These are phyloP conservation scores for Orthonyx spaldingii DNA, from an alignment of 2,113 vertebrate genomes.

Conservation along the genomic window DNA sequence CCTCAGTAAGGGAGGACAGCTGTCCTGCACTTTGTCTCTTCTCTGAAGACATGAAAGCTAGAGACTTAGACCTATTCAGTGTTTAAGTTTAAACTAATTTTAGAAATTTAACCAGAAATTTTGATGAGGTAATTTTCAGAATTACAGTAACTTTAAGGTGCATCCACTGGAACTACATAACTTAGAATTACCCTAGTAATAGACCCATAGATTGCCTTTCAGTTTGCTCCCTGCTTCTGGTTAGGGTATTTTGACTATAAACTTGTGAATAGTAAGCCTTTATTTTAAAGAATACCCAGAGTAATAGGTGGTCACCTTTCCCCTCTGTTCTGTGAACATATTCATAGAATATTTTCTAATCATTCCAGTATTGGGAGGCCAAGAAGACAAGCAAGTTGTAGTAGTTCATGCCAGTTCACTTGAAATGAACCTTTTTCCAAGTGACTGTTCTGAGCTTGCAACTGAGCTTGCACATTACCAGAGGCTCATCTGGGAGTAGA, in stretches of 20 bases:
- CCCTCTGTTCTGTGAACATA: not conserved
- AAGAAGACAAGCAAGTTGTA: not conserved
- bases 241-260: not conserved
- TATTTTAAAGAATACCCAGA: not conserved
- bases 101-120: not conserved
- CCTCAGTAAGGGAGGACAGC: not conserved
- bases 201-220: not conserved
- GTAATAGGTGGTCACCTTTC: not conserved
- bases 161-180: not conserved
- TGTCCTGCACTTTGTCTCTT: not conserved
- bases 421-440: not conserved
- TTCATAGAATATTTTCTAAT: not conserved
- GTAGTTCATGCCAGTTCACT: not conserved
- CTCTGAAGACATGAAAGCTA: not conserved
- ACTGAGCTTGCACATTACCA: too few relatives aligned
- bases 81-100: not conserved
- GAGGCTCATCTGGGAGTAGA: not conserved
- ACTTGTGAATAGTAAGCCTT: not conserved
- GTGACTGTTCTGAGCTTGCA: not conserved
- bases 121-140: not conserved
- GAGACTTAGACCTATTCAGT: not conserved
- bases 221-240: not conserved
- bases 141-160: not conserved
- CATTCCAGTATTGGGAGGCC: not conserved
- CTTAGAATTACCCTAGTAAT: not conserved